Conservation (phyloP, 2,797 vertebrate genomes). For the Podarcis siculus region DNA sequence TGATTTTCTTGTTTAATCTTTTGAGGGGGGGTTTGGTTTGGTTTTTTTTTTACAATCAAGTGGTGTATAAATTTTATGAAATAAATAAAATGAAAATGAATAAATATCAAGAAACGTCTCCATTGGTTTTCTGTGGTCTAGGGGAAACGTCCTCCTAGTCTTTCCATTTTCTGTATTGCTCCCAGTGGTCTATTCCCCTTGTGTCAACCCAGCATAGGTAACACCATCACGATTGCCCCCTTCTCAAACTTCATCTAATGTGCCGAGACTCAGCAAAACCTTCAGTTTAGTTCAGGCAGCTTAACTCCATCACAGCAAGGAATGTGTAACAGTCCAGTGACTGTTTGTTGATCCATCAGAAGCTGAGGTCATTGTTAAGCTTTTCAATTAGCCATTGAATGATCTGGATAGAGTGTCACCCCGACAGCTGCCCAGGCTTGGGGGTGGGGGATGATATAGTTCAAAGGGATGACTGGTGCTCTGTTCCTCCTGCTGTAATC, state of each 20-base stretch:
- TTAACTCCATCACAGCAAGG: slow-evolving; percentile 38
- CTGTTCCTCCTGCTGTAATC: slow-evolving; percentile 25
- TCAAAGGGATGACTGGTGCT: slow-evolving; percentile 2
- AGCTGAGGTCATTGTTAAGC: slow-evolving; percentile 36
- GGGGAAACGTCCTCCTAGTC: background rate
- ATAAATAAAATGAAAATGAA: too few relatives aligned
- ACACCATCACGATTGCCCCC: too few relatives aligned
- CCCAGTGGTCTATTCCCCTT: background rate
- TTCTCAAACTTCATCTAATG: slow-evolving; percentile 1
- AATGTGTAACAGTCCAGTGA: slow-evolving; percentile 34
- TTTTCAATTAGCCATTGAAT: slow-evolving; percentile 37
- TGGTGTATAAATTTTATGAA: too few relatives aligned
- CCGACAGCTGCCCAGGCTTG: slow-evolving; percentile 25
- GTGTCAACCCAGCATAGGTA: background rate
- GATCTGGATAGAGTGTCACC: slow-evolving; percentile 21
- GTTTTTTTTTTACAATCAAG: too few relatives aligned
- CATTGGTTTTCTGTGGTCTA: background rate
- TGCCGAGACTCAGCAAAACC: background rate
- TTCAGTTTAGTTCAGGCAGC: slow-evolving; percentile 42
- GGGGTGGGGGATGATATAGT: background rate
- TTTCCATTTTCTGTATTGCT: background rate
- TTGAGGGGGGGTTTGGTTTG: too few relatives aligned
- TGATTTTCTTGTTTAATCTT: too few relatives aligned
- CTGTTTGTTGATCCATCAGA: slow-evolving; percentile 35
- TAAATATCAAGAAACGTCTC: background rate